phyloP scores from a whole-genome alignment of 2,888 invertebrate species.

The Cephus pygmeus region DNA sequence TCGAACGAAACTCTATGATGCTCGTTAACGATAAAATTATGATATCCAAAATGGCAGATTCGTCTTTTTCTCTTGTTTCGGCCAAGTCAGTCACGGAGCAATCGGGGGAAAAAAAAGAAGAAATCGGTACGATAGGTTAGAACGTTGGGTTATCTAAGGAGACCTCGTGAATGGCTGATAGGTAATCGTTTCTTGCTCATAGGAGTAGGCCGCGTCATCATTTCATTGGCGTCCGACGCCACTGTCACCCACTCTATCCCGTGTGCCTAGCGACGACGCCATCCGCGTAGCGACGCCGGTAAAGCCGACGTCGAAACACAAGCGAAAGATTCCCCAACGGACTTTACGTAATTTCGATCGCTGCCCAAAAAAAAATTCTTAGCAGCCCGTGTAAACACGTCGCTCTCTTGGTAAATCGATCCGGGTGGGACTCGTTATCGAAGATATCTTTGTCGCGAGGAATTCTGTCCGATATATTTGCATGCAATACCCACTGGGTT shows the following conservation, averaged over 20 bases:
- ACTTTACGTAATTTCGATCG: neutral
- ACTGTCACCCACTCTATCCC: neutral
- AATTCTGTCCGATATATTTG: neutral
- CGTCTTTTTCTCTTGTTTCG: neutral
- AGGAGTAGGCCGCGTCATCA: slow-evolving; percentile 25
- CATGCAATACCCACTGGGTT: neutral
- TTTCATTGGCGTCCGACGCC: neutral
- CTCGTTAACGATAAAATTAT: neutral
- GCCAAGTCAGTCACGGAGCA: neutral
- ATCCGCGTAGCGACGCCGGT: neutral
- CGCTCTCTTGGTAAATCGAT: neutral
- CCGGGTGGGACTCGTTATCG: neutral
- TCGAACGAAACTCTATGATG: neutral
- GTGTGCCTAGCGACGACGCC: slow-evolving; percentile 1
- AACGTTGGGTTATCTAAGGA: slow-evolving; percentile 51
- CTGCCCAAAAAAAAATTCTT: neutral
- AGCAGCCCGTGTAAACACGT: neutral
- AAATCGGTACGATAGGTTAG: neutral
- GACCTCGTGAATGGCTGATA: slow-evolving; percentile 56
- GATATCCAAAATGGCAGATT: neutral
- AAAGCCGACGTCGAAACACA: neutral
- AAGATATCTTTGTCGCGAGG: neutral
- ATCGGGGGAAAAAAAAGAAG: neutral
- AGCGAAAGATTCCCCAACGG: neutral
- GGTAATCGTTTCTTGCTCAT: slow-evolving; percentile 42